A percentile compares a stretch with the other conserved stretches of the same genome.
These are phyloP conservation scores for Nestor notabilis DNA, from an alignment of 2,113 vertebrate genomes.

Conservation along the genomic window DNA sequence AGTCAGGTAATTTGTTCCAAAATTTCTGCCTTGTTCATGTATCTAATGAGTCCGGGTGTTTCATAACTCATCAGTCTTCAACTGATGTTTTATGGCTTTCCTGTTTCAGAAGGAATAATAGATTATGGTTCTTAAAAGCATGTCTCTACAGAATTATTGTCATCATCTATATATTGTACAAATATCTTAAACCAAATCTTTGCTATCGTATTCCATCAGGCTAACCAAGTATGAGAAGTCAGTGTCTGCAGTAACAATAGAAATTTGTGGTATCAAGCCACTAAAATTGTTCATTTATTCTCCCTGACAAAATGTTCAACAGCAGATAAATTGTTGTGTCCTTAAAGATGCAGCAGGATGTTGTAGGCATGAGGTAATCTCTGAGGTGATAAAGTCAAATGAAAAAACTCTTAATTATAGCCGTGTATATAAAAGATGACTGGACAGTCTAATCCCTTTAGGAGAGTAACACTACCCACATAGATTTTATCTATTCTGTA, in stretches of 20 bases:
- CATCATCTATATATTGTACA: not conserved
- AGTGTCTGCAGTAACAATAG: not conserved
- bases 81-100: conserved; percentile 18
- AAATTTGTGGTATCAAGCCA: not conserved
- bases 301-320: not conserved
- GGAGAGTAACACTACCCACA: not conserved
- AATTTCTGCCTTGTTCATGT: not conserved
- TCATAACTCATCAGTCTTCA: conserved; percentile 31
- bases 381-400: not conserved
- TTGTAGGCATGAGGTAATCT: not conserved
- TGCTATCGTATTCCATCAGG: not conserved
- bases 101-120: not conserved
- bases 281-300: not conserved
- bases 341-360: not conserved
- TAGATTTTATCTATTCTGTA: not conserved
- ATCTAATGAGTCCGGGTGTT: conserved; percentile 1
- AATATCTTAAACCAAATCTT: not conserved
- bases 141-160: not conserved
- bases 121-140: not conserved
- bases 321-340: not conserved
- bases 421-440: not conserved
- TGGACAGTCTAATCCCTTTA: not conserved
- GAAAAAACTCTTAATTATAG: not conserved
- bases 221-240: not conserved
- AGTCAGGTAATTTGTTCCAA: conserved; percentile 4